A percentile compares a stretch with the other conserved stretches of the same genome.
Conservation (phyloP, 2,797 vertebrate species). For the Limnodromus scolopaceus region DNA sequence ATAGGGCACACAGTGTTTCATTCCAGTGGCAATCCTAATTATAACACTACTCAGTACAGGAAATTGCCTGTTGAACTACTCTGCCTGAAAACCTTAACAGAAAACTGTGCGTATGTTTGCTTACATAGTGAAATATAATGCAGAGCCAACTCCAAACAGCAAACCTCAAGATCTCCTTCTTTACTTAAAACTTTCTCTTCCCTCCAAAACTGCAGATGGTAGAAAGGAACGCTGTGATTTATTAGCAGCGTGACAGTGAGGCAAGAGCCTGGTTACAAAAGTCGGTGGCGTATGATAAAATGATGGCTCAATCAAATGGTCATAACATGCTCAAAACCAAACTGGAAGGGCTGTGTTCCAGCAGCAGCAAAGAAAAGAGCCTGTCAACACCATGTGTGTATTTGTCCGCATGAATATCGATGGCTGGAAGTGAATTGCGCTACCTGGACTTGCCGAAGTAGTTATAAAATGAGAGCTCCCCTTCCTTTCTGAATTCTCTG, state of each 20-base stretch:
- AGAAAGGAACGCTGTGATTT: background rate
- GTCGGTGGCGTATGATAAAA: constrained; percentile 22
- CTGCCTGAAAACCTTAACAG: constrained; percentile 24
- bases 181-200: background rate
- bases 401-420: background rate
- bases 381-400: background rate
- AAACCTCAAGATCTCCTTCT: background rate
- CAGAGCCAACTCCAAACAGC: background rate
- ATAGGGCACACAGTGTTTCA: constrained; percentile 45
- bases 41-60: constrained; percentile 54
- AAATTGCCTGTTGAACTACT: constrained; percentile 56
- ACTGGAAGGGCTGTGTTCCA: constrained; percentile 24
- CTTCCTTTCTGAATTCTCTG: background rate
- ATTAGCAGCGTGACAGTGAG: background rate
- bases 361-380: constrained; percentile 2
- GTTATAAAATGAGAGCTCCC: background rate
- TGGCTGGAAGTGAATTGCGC: background rate
- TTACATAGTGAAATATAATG: background rate
- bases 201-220: background rate
- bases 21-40: constrained; percentile 69
- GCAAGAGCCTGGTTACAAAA: constrained; percentile 61
- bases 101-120: background rate
- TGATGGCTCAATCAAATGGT: constrained; percentile 49
- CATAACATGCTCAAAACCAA: background rate
- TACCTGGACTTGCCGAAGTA: background rate